Conservation (phyloP, 2,888 invertebrate genomes). For the Xanthia togata region DNA sequence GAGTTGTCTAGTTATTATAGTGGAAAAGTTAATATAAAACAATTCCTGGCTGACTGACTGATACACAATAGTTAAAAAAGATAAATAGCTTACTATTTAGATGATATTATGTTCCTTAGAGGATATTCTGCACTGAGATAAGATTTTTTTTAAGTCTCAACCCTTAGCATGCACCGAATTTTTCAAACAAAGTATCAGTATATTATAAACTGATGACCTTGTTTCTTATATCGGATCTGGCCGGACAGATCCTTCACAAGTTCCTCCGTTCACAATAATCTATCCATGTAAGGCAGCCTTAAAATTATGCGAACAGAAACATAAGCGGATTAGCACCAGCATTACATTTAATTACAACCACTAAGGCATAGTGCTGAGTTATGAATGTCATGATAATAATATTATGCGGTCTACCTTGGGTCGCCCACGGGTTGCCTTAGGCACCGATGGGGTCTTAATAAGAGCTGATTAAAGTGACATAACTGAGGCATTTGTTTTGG, state of each 20-base stretch:
- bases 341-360: conserved; percentile 25
- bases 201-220: neutral
- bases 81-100: neutral
- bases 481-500: conserved; percentile 17
- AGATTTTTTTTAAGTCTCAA: neutral
- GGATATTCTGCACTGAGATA: neutral
- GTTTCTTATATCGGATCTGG: neutral
- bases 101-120: neutral
- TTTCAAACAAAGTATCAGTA: neutral
- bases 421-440: conserved; percentile 71
- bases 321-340: conserved; percentile 6
- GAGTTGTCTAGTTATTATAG: neutral
- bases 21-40: too few relatives aligned
- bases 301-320: conserved; percentile 3
- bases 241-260: neutral
- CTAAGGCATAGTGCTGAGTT: conserved; percentile 30
- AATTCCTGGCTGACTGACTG: neutral
- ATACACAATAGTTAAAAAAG: neutral
- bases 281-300: neutral
- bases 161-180: neutral
- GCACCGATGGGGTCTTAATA: conserved; percentile 57
- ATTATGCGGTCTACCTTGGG: conserved; percentile 49
- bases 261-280: neutral
- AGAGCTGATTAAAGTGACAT: conserved; percentile 33
- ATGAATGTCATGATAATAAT: neutral